A percentile compares a stretch with the other conserved stretches of the same genome.
Evolutionary conservation across 2,888 invertebrate genomes (phyloP).

Genomic region (Silvanus unidentatus): DNA sequence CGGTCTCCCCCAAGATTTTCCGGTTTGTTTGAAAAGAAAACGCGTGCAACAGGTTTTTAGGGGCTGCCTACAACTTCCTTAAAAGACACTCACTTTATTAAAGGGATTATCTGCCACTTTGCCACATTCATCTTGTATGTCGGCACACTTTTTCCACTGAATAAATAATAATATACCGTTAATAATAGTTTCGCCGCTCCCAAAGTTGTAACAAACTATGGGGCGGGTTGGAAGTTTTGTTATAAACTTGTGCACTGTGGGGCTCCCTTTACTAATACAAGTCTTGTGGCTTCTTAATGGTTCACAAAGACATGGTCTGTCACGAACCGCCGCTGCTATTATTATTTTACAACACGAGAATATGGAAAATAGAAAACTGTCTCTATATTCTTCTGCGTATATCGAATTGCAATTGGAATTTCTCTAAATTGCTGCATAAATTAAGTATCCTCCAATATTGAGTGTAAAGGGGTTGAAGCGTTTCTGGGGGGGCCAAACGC

Average conservation of each 20-base stretch:
- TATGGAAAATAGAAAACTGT: too few relatives aligned
- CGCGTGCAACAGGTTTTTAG: constrained; percentile 7
- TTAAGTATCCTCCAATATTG: constrained; percentile 35
- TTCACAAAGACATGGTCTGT: constrained; percentile 31
- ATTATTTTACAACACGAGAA: too few relatives aligned
- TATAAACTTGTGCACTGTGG: background rate
- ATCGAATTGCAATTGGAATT: background rate
- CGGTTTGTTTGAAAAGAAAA: constrained; percentile 1
- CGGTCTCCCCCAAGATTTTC: constrained; percentile 5
- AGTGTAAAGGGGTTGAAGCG: constrained; percentile 34
- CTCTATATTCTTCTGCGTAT: too few relatives aligned
- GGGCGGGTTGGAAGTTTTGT: background rate
- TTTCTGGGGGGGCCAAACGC: constrained; percentile 30
- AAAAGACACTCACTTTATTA: background rate
- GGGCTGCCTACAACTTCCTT: background rate
- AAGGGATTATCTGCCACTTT: too few relatives aligned
- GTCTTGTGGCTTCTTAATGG: constrained; percentile 44
- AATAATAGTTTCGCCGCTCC: too few relatives aligned
- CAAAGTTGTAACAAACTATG: constrained; percentile 1
- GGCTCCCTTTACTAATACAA: constrained; percentile 27
- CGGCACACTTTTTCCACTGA: too few relatives aligned
- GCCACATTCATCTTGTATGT: background rate
- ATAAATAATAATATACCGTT: too few relatives aligned
- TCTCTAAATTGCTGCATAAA: constrained; percentile 33
- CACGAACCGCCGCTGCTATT: constrained; percentile 8